Evolutionary conservation across 2,888 invertebrate genomes (phyloP), one percentile per base, ranked within the genome.

Genomic region (Cynaeus angustus): DNA sequence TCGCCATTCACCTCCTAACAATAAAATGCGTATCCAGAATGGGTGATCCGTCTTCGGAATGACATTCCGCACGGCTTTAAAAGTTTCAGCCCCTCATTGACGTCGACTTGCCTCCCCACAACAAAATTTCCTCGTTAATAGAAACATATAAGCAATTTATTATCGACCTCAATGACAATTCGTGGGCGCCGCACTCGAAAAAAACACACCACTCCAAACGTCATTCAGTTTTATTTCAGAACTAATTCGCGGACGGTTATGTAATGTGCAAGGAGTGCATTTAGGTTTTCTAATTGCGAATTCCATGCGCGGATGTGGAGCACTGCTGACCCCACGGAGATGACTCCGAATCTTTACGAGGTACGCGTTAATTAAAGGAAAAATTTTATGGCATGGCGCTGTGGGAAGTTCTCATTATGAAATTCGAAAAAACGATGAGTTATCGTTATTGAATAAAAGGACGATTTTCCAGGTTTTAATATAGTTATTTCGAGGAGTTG

Each of bases 41-140:
- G 74, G 80, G 81, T 81, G 81, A 83, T 83, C 83, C 79, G 80
- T 83, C 82, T 82, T 81, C 80, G 72, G 72, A 75, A 78, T 81
- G 83, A 82, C 83, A 78, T 77, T 77, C 77, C 73, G 75, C 75
- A 74, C 72, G 73, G 75, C 75, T 74, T 75, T 73, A 74, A 76
- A 77, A 75, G 69, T 72, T 58, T 38, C 67, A 67, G 46, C 65
- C 70, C 65, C 52, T 37, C 61, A 26, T 30, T 33, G 52, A 50
- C 21, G 64, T 52, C 43, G 38, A 59, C 16, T 14, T 8, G 7
- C 48, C 28, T 10, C 48, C 48, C 46, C 8, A 37, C 4, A 37
- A 45, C 43, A 46, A 45, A 56, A 56, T 66, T 55, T 66, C 48
- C 38, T 4, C 48, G 50, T 48, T 66, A 66, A 67, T 62, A 68